Conservation (phyloP, 1,140 invertebrate genomes). For the Habropoda laboriosa region DNA sequence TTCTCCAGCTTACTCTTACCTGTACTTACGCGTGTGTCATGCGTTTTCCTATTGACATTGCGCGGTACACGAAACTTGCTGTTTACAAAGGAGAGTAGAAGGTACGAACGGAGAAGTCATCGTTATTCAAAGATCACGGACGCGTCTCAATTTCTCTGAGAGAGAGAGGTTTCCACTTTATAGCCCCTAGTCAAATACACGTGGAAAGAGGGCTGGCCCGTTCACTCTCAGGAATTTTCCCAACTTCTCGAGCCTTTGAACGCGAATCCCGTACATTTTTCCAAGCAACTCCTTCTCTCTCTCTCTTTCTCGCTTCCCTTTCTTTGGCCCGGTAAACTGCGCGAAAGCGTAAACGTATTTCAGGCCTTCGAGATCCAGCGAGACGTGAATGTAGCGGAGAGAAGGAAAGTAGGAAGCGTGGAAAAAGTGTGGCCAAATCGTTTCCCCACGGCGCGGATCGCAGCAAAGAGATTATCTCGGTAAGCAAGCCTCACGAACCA, state of each 20-base stretch:
- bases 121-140: conserved; percentile 31
- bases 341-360: conserved; percentile 53
- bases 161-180: conserved; percentile 25
- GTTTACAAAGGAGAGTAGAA: not conserved
- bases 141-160: conserved; percentile 27
- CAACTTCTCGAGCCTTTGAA: conserved; percentile 32
- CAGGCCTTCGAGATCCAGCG: conserved; percentile 28
- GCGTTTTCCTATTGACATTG: not conserved
- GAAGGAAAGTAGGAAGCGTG: no score
- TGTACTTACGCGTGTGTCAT: no score
- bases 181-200: conserved; percentile 6
- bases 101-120: not conserved
- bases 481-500: conserved; percentile 64
- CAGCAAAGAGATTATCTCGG: conserved; percentile 65
- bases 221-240: not conserved
- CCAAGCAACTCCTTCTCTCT: not conserved
- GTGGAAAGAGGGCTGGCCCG: not conserved
- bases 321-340: conserved; percentile 33
- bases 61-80: not conserved
- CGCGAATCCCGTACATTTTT: conserved; percentile 15
- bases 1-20: not conserved
- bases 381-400: conserved; percentile 31
- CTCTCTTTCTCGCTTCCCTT: not conserved
- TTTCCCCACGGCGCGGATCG: conserved; percentile 53
- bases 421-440: conserved; percentile 55